Evolutionary conservation across 1,140 invertebrate genomes (phyloP).

Genomic region (Hyles vespertilio): DNA sequence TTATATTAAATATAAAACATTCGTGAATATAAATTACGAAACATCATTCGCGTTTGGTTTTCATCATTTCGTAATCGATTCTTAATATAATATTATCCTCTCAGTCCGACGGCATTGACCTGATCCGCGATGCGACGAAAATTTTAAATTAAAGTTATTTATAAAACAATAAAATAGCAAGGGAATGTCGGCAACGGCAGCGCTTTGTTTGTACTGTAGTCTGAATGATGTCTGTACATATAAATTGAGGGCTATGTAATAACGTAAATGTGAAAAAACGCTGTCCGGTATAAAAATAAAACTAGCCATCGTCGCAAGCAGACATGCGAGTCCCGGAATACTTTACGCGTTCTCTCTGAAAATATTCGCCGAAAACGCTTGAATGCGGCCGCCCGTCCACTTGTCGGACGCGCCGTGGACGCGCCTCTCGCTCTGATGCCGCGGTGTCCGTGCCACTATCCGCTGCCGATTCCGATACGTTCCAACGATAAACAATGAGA

Average conservation of each 20-base stretch:
- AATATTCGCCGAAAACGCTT: constrained; percentile 43
- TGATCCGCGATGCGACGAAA: constrained; percentile 24
- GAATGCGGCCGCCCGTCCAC: constrained; percentile 24
- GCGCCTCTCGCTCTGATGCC: not conserved
- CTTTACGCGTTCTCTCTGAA: constrained; percentile 41
- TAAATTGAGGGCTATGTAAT: constrained; percentile 30
- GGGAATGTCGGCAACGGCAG: constrained; percentile 1
- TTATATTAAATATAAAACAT: too few relatives aligned
- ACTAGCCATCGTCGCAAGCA: constrained; percentile 37
- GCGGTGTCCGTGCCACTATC: too few relatives aligned
- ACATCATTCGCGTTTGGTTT: not conserved
- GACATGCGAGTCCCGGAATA: constrained; percentile 53
- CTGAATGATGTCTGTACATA: too few relatives aligned
- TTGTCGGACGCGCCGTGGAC: constrained; percentile 9
- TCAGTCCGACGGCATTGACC: constrained; percentile 22
- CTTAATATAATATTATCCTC: constrained; percentile 4
- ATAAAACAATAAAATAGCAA: not conserved
- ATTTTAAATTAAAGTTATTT: constrained; percentile 11
- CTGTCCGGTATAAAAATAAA: constrained; percentile 61
- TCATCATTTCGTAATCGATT: constrained; percentile 4
- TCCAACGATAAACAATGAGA: too few relatives aligned
- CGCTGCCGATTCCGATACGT: too few relatives aligned
- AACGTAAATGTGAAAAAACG: constrained; percentile 54
- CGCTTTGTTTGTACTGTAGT: not conserved
- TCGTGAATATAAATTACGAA: too few relatives aligned